Base-by-base conservation (phyloP, 2,888 invertebrate species). In the Ecliptopera silaceata region DNA sequence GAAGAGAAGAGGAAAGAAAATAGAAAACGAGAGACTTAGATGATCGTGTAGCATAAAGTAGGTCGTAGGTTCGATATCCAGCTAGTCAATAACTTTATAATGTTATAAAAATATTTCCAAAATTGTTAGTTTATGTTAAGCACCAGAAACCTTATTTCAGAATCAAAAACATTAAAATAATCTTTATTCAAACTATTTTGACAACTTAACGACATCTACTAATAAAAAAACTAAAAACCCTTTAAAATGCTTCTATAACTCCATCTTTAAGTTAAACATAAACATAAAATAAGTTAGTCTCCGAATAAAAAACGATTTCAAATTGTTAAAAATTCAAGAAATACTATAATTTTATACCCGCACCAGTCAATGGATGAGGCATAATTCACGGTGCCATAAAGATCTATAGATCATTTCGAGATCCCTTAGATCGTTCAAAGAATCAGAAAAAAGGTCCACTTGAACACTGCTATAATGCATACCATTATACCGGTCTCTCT, bases 301-400 rank as follows among this genome's bases (percentile, higher is more conserved):
- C 39, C 29, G 26, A 53, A 55, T 51, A 60, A 61, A 61, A 53
- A 57, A 56, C 50, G 50, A 41, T 45, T 55, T 13, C 34, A 46
- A 48, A 56, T 36, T 42, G 62, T 63, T 61, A 64, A 64, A 61
- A 68, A 70, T 15, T 51, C 56, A 64, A 31, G 18, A 12, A 64
- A 66, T 52, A 64, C 61, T 61, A 66, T 67, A 69, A 64, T 69
- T 63, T 63, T 65, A 71, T 67, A 65, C 61, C 56, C 53, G 41
- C 31, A 75, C 77, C 77, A 66, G 65, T 65, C 75, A 66, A 64
- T 63, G 69, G 69, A 60, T 59, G 65, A 59, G 57, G 75, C 89
- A 89, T 90, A 90, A 85, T 80, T 90, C 90, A 90, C 89, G 71
- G 66, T 60, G 63, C 77, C 80, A 79, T 83, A 84, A 78, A 70